Percentiles rank a stretch among this genome's conserved stretches.
These are phyloP conservation scores for Arothron firmamentum DNA, from an alignment of 2,113 vertebrate species.

Conservation along the genomic window DNA sequence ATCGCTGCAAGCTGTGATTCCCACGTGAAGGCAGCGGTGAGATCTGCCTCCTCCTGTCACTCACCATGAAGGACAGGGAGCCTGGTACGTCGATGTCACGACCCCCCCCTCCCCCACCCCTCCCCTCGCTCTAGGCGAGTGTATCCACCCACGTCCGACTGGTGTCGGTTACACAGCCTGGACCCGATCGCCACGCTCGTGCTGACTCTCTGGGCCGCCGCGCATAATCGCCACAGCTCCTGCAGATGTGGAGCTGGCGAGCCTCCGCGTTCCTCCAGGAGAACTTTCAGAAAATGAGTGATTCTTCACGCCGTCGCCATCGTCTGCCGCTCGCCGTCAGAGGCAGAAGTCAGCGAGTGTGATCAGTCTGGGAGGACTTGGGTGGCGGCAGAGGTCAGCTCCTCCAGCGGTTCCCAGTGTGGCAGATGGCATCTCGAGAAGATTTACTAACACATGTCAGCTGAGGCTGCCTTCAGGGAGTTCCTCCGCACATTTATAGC, in stretches of 20 bases:
- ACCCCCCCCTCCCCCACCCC: slow-evolving; percentile 72
- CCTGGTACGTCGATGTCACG: slow-evolving; percentile 83
- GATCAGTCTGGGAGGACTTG: slow-evolving; percentile 69
- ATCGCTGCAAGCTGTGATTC: slow-evolving; percentile 90
- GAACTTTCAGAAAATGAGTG: too few relatives aligned
- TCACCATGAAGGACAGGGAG: slow-evolving; percentile 79
- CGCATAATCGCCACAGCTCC: slow-evolving; percentile 21
- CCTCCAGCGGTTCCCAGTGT: slow-evolving; percentile 67
- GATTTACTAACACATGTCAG: slow-evolving; percentile 79
- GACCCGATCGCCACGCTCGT: slow-evolving; percentile 77
- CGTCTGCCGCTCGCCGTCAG: slow-evolving; percentile 4
- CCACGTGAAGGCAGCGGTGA: slow-evolving; percentile 89
- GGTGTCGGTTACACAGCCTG: slow-evolving; percentile 83
- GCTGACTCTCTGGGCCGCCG: slow-evolving; percentile 27
- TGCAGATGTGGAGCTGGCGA: not conserved
- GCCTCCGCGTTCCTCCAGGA: too few relatives aligned
- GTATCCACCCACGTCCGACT: slow-evolving; percentile 83
- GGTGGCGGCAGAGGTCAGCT: slow-evolving; percentile 69
- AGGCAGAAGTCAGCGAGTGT: not conserved
- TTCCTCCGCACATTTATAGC: slow-evolving; percentile 71
- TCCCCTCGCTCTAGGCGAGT: slow-evolving; percentile 74
- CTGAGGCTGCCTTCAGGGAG: slow-evolving; percentile 70
- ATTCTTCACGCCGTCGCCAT: too few relatives aligned
- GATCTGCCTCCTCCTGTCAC: slow-evolving; percentile 87
- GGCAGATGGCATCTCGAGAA: slow-evolving; percentile 77